Base-by-base conservation (phyloP, 2,113 vertebrate genomes). In the Anser brachyrhynchus region DNA sequence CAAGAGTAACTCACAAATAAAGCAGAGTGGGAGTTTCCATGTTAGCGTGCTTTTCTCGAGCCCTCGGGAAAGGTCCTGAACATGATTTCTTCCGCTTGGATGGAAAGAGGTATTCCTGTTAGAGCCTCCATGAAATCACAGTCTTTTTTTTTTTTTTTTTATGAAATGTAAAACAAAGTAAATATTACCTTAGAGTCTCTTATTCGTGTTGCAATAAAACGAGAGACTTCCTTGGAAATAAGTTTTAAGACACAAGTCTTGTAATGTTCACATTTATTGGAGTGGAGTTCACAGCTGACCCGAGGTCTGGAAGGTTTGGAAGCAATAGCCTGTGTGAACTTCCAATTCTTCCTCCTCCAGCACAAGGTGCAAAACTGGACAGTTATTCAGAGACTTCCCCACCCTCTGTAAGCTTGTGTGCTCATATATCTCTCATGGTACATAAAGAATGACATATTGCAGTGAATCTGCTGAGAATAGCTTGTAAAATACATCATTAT, bases 401-500 rank as follows among this genome's bases (percentile, higher is more conserved):
- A 81, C 94, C 91, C 95, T 92, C 86, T 0, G 3, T 49, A 84
- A 72, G 86, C 76, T 88, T 0, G 1, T 92, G 86, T 61, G 73
- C 86, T 95, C 91, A 72, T 95, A 81, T 95, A 85, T 93, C 80
- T 96, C 84, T 95, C 84, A 18, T 92, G 92, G 83, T 86, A 59
- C 92, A 92, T 95, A 93, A 94, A 93, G 66, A 95, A 87, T 95
- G 92, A 95, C 95, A 95, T 74, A 95, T 90, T 95, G 92, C 96
- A 93, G 92, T 69, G 96, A 96, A 96, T 96, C 96, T 92, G 96
- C 93, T 96, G 90, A 94, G 96, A 96, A 94, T 95, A 94, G 93
- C 96, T 97, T 96, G 92, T 96, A 96, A 96, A 96, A 97, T 87
- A 95, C 96, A 97, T 96, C 96, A 95, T 96, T 96, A 96, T 93